A percentile compares a stretch with the other conserved stretches of the same genome.
Evolutionary conservation across 2,113 vertebrate genomes (phyloP).

Genomic region (Mirza zaza): DNA sequence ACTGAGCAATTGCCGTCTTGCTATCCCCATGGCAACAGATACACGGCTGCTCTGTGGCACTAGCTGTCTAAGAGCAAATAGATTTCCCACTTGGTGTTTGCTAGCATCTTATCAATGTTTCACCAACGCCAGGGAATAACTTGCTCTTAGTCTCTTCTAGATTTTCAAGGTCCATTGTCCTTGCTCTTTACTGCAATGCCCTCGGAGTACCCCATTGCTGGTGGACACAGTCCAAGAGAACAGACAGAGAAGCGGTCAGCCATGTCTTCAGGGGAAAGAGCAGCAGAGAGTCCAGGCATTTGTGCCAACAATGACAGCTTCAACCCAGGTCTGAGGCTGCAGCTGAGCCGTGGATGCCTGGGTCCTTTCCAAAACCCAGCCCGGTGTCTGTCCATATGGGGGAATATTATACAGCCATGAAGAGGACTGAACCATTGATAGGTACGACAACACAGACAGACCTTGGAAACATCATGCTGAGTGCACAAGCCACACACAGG

Average conservation of each 20-base stretch:
- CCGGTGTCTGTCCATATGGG: rapidly evolving
- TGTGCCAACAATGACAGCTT: not conserved
- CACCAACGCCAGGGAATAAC: not conserved
- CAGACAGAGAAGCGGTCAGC: rapidly evolving
- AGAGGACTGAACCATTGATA: not conserved
- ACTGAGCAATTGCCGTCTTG: not conserved
- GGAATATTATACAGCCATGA: not conserved
- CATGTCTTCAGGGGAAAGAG: not conserved
- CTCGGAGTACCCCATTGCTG: not conserved
- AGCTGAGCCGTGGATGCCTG: not conserved
- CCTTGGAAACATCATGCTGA: not conserved
- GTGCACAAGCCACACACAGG: not conserved
- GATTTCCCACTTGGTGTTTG: not conserved
- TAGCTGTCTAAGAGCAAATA: not conserved
- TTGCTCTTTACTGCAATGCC: not conserved
- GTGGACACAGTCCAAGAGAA: not conserved
- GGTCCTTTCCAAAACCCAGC: not conserved
- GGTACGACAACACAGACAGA: rapidly evolving
- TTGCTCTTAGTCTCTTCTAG: not conserved
- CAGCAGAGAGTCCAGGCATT: not conserved
- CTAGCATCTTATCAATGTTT: not conserved
- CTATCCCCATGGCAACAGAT: not conserved
- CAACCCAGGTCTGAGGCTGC: not conserved
- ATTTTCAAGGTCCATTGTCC: not conserved
- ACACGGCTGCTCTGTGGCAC: not conserved